Evolutionary conservation across 2,113 vertebrate species (phyloP).

Genomic region (Brachionichthys hirsutus): DNA sequence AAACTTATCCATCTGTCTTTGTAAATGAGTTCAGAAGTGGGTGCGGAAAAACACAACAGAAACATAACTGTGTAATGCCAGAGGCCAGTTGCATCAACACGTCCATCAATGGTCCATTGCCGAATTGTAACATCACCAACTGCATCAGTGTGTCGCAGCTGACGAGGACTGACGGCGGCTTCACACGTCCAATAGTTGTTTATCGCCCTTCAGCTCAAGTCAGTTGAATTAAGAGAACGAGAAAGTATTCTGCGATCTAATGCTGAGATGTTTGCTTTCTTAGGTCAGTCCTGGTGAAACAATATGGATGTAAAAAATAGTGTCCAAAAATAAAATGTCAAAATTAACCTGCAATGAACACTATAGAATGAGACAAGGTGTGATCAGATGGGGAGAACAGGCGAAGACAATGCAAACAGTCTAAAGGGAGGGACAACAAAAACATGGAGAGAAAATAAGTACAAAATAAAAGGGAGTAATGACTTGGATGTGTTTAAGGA

Average conservation of each 20-base stretch:
- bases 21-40: slow-evolving; percentile 42
- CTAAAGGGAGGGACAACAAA: no score
- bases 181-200: slow-evolving; percentile 29
- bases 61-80: slow-evolving; percentile 11
- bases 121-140: slow-evolving; percentile 35
- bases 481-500: no score
- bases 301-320: no score
- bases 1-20: slow-evolving; percentile 44
- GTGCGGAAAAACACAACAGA: slow-evolving; percentile 27
- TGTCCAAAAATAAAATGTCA: no score
- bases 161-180: slow-evolving; percentile 38
- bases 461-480: no score
- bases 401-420: no score
- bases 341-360: no score
- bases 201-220: slow-evolving; percentile 33
- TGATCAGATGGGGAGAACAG: no score
- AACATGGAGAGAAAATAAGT: no score
- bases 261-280: not conserved
- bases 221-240: slow-evolving; percentile 10
- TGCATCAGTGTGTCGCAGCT: slow-evolving; percentile 11
- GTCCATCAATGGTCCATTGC: slow-evolving; percentile 27
- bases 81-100: slow-evolving; percentile 18
- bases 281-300: no score
- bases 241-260: slow-evolving; percentile 9
- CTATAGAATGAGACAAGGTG: no score